These are phyloP conservation scores for Rhingia rostrata DNA, from an alignment of 2,888 invertebrate species.

Conservation along the genomic window DNA sequence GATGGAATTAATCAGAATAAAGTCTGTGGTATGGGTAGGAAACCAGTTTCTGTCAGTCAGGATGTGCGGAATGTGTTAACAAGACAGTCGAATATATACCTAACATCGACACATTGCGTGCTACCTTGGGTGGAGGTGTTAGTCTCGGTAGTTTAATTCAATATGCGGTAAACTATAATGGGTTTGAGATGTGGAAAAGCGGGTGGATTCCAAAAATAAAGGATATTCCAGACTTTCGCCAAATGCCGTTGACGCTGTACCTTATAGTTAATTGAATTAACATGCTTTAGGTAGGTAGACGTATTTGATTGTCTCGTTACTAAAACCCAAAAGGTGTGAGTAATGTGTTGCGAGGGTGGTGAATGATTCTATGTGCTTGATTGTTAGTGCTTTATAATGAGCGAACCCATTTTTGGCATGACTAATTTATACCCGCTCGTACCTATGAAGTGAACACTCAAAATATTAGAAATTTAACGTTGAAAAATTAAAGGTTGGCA, in stretches of 20 bases:
- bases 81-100: background rate
- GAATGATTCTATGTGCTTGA: too few species aligned
- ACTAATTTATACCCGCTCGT: too few species aligned
- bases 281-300: slow-evolving; percentile 17
- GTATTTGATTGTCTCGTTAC: too few species aligned
- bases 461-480: too few species aligned
- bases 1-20: slow-evolving; percentile 62
- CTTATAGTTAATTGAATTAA: slow-evolving; percentile 40
- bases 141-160: slow-evolving; percentile 10
- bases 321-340: too few species aligned
- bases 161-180: slow-evolving; percentile 2
- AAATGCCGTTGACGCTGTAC: slow-evolving; percentile 17
- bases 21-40: background rate
- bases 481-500: too few species aligned
- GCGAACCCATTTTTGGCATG: too few species aligned
- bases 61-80: slow-evolving; percentile 46
- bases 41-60: slow-evolving; percentile 33
- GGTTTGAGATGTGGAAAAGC: background rate
- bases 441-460: too few species aligned
- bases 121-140: background rate
- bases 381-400: too few species aligned
- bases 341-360: too few species aligned
- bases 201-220: slow-evolving; percentile 4
- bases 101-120: background rate
- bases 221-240: slow-evolving; percentile 26